phyloP scores from a whole-genome alignment of 2,888 invertebrate species.

The Chalcosyrphus nemorum region DNA sequence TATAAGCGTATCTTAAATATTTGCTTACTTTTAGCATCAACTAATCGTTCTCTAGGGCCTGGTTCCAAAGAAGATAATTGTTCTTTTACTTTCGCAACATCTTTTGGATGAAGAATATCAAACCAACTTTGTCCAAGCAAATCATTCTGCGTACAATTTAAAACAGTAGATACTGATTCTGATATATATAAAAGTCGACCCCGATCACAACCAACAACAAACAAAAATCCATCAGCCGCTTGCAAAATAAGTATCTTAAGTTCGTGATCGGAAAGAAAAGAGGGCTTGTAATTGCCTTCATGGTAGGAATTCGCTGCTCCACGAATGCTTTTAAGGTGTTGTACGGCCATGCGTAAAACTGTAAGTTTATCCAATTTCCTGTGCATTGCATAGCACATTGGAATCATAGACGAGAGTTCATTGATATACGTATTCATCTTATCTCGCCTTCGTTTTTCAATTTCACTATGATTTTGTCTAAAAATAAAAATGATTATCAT shows the following conservation, averaged over 20 bases:
- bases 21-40: constrained; percentile 93
- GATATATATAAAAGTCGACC: constrained; percentile 95
- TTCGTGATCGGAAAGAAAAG: constrained; percentile 93
- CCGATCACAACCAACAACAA: constrained; percentile 96
- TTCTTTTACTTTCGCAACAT: constrained; percentile 96
- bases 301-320: constrained; percentile 89
- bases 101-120: constrained; percentile 96
- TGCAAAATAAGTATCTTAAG: constrained; percentile 92
- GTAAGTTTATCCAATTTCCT: constrained; percentile 97
- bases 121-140: constrained; percentile 96
- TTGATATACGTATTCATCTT: constrained; percentile 98
- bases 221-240: constrained; percentile 94
- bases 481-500: neutral
- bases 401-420: constrained; percentile 94
- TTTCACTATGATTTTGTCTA: constrained; percentile 98
- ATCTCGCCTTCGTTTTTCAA: constrained; percentile 95
- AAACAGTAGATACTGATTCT: constrained; percentile 91
- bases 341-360: constrained; percentile 94
- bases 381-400: constrained; percentile 96
- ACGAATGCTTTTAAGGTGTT: constrained; percentile 91
- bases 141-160: constrained; percentile 93
- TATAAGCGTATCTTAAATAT: neutral
- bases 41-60: constrained; percentile 92
- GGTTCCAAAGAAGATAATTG: constrained; percentile 95
- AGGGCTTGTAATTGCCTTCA: constrained; percentile 89